Conservation (phyloP, 2,888 invertebrate genomes). For the Criorhina ranunculi region DNA sequence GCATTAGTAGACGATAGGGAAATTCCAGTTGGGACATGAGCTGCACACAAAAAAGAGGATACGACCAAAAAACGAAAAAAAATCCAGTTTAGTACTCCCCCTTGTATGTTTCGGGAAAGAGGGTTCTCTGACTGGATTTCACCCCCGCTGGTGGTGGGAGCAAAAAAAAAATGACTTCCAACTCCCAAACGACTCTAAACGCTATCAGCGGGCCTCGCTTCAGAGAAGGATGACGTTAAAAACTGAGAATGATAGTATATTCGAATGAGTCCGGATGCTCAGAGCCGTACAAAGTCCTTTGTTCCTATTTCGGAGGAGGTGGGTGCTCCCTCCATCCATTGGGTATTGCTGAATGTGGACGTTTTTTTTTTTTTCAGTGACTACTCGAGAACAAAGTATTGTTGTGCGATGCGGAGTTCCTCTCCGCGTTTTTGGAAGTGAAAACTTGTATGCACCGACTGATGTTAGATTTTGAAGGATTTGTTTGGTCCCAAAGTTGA, state of each 20-base stretch:
- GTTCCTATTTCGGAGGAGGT: constrained; percentile 3
- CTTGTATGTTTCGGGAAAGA: constrained; percentile 57
- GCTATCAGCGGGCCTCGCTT: constrained; percentile 50
- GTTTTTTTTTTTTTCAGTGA: constrained; percentile 68
- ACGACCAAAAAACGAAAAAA: background rate
- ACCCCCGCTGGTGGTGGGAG: constrained; percentile 15
- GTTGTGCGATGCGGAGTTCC: background rate
- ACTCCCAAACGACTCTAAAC: constrained; percentile 43
- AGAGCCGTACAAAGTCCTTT: constrained; percentile 29
- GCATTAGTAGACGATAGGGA: constrained; percentile 56
- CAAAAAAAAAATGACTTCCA: background rate
- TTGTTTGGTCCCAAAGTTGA: constrained; percentile 26
- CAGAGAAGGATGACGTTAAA: constrained; percentile 38
- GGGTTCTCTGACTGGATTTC: constrained; percentile 44
- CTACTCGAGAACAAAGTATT: constrained; percentile 60
- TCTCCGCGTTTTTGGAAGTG: background rate
- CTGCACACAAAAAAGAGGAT: constrained; percentile 14
- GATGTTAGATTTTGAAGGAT: constrained; percentile 28
- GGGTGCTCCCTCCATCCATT: constrained; percentile 26
- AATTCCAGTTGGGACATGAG: constrained; percentile 28
- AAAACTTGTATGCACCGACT: constrained; percentile 8
- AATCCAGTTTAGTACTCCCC: constrained; percentile 12
- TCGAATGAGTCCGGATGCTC: constrained; percentile 51
- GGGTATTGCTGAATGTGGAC: too few relatives aligned
- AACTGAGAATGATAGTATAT: constrained; percentile 63